Percentiles rank a stretch among this genome's conserved stretches.
Conservation (phyloP, 2,113 vertebrate genomes). For the Mungos mungo region DNA sequence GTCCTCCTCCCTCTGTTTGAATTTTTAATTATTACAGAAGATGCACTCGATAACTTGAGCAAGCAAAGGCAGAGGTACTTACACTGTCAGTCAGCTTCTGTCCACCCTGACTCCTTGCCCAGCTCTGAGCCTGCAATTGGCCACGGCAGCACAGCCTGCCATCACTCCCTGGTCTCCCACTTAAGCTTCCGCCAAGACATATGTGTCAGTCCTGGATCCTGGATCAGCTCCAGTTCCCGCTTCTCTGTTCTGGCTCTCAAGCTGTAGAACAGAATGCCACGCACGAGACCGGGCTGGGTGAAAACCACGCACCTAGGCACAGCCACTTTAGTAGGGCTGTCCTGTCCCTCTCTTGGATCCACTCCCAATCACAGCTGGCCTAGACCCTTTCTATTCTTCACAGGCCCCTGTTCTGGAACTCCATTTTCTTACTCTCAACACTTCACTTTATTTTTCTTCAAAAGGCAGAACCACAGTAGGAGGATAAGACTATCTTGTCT, state of each 20-base stretch:
- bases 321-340: too few species aligned
- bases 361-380: background rate
- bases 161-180: constrained; percentile 16
- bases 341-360: background rate
- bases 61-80: background rate
- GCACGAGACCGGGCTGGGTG: background rate
- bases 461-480: background rate
- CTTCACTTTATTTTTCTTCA: background rate
- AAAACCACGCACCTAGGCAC: background rate
- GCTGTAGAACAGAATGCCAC: background rate
- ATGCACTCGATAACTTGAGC: background rate
- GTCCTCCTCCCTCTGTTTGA: background rate
- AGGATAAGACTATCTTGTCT: background rate
- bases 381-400: background rate
- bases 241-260: background rate
- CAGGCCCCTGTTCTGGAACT: background rate
- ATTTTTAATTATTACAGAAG: background rate
- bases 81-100: background rate
- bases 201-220: constrained; percentile 50
- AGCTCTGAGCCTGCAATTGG: background rate
- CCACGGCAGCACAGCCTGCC: background rate
- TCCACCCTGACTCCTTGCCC: background rate
- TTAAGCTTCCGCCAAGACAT: constrained; percentile 61
- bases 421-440: background rate
- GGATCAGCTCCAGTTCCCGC: constrained; percentile 23